phyloP scores from a whole-genome alignment of 2,113 vertebrate genomes.

The Psilopogon haemacephalus region DNA sequence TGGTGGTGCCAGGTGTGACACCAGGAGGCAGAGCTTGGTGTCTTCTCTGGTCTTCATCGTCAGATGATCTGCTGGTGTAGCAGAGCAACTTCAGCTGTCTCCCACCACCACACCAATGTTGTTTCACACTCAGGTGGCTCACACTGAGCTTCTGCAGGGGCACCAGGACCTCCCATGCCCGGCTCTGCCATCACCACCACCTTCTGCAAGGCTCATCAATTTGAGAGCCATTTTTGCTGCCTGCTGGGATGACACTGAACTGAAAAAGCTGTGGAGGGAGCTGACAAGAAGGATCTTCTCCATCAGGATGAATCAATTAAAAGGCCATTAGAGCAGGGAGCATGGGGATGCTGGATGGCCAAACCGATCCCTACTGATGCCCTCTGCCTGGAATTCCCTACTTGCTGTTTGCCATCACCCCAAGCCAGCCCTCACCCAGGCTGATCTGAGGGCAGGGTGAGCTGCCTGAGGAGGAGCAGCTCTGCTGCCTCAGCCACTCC shows the following conservation, averaged over 20 bases:
- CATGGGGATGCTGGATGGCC: not conserved
- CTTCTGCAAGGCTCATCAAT: not conserved
- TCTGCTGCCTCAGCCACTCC: fast-evolving
- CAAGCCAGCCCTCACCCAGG: not conserved
- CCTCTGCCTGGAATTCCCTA: slow-evolving; percentile 3
- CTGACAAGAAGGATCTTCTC: not conserved
- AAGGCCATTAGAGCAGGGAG: not conserved
- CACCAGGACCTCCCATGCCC: not conserved
- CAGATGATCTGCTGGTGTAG: not conserved
- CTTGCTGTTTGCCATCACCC: not conserved
- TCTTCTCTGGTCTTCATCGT: not conserved
- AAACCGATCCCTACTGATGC: not conserved
- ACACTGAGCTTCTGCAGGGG: not conserved
- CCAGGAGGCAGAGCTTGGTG: not conserved
- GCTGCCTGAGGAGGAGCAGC: not conserved
- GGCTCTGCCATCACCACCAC: not conserved
- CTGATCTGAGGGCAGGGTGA: not conserved
- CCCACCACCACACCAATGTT: not conserved
- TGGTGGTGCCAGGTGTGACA: slow-evolving; percentile 21
- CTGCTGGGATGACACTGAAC: not conserved
- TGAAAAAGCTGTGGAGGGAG: not conserved
- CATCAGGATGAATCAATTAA: not conserved
- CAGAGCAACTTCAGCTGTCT: not conserved
- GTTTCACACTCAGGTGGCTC: not conserved
- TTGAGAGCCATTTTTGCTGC: not conserved